phyloP scores from a whole-genome alignment of 2,888 invertebrate species.

The Dolichopus griseipennis region DNA sequence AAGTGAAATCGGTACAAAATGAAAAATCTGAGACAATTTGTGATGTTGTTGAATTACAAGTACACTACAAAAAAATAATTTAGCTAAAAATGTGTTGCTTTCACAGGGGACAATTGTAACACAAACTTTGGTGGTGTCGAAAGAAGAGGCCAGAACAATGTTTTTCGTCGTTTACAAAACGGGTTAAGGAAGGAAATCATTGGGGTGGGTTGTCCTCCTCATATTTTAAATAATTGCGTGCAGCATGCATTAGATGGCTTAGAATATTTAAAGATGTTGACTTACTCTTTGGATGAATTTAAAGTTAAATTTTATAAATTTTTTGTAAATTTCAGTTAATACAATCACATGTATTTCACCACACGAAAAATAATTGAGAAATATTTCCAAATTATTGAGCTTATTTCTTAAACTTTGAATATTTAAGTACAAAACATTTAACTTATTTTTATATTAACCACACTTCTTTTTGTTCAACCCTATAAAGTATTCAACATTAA shows the following conservation, averaged over 20 bases:
- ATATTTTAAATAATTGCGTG: slow-evolving; percentile 13
- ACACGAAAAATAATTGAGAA: too few species aligned
- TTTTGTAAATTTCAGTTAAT: too few species aligned
- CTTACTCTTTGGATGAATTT: neutral
- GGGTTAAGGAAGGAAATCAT: neutral
- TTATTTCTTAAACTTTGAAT: too few species aligned
- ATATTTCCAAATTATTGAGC: too few species aligned
- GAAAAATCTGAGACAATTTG: slow-evolving; percentile 9
- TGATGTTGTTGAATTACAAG: slow-evolving; percentile 4
- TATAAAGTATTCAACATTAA: too few species aligned
- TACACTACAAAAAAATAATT: slow-evolving; percentile 2
- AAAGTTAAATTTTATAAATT: too few species aligned
- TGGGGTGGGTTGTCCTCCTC: slow-evolving; percentile 8
- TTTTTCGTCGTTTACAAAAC: slow-evolving; percentile 14
- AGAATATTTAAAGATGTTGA: slow-evolving; percentile 3
- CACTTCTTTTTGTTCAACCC: too few species aligned
- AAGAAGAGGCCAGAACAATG: slow-evolving; percentile 20
- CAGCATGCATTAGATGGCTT: slow-evolving; percentile 3
- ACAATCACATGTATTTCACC: too few species aligned
- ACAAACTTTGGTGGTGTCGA: slow-evolving; percentile 23
- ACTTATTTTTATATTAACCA: too few species aligned
- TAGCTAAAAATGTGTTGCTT: slow-evolving; percentile 16
- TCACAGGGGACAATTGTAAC: slow-evolving; percentile 17
- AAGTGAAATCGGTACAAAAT: slow-evolving; percentile 3
- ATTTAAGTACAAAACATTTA: too few species aligned